phyloP scores from a whole-genome alignment of 2,888 invertebrate genomes.

The Chrysolina oricalcia region DNA sequence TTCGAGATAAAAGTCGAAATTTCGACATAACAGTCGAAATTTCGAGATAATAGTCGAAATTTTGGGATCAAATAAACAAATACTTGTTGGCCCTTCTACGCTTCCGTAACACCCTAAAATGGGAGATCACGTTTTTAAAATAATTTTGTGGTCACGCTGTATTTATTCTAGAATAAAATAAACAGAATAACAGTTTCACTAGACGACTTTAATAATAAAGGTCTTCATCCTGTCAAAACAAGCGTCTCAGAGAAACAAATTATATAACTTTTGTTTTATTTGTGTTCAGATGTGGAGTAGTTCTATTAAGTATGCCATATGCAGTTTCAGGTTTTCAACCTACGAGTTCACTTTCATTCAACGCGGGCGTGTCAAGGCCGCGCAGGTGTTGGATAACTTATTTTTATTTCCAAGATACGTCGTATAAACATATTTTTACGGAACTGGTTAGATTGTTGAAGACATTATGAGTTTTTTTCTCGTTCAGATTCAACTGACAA shows the following conservation, averaged over 20 bases:
- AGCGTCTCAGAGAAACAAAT: background rate
- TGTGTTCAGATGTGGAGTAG: background rate
- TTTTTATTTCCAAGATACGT: background rate
- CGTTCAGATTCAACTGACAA: background rate
- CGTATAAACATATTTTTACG: background rate
- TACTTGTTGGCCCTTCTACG: too few relatives aligned
- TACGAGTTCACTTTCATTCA: background rate
- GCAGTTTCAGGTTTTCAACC: slow-evolving; percentile 16
- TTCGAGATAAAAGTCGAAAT: too few relatives aligned
- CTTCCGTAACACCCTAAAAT: too few relatives aligned
- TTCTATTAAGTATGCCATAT: background rate
- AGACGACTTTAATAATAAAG: background rate
- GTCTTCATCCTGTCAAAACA: background rate
- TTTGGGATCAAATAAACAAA: too few relatives aligned
- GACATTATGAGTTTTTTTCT: background rate
- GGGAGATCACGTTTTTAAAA: too few relatives aligned
- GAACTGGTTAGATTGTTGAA: background rate
- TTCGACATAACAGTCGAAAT: too few relatives aligned
- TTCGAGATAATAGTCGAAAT: too few relatives aligned
- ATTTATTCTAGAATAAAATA: background rate
- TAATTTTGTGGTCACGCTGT: background rate
- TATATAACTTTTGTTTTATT: background rate
- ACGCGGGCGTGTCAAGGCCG: slow-evolving; percentile 10
- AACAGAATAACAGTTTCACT: background rate
- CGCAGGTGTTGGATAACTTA: slow-evolving; percentile 8